Percentiles rank a stretch among this genome's conserved stretches.
These are phyloP conservation scores for Gasteruption jaculator DNA, from an alignment of 2,888 invertebrate genomes.

Conservation along the genomic window DNA sequence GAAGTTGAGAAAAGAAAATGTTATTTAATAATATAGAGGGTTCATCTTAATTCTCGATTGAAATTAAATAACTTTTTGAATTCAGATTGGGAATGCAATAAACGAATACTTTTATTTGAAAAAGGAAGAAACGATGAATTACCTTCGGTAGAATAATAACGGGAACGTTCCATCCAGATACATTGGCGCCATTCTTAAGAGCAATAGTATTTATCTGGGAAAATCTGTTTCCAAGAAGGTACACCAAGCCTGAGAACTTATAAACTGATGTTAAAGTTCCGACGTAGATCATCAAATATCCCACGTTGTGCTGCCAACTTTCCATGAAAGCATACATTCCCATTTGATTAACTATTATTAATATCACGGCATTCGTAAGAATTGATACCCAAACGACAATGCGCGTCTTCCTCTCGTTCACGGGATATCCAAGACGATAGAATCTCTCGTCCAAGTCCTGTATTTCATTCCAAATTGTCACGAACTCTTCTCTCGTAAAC, in stretches of 20 bases:
- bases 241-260: conserved; percentile 36
- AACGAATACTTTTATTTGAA: too few species aligned
- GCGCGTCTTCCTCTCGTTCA: conserved; percentile 23
- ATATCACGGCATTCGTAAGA: conserved; percentile 21
- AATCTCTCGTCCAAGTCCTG: conserved; percentile 38
- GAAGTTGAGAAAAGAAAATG: too few species aligned
- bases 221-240: conserved; percentile 40
- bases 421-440: conserved; percentile 30
- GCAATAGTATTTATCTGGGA: conserved; percentile 35
- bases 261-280: conserved; percentile 29
- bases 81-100: too few species aligned
- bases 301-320: conserved; percentile 30
- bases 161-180: too few species aligned
- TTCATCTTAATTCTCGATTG: too few species aligned
- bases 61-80: too few species aligned
- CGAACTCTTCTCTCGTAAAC: conserved; percentile 26
- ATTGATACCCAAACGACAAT: conserved; percentile 30
- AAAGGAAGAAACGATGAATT: too few species aligned
- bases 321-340: conserved; percentile 40
- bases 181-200: too few species aligned
- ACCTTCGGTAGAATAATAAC: too few species aligned
- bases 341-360: conserved; percentile 30
- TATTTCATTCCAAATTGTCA: conserved; percentile 36
- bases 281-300: conserved; percentile 37
- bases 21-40: too few species aligned